Conservation (phyloP, 1,140 invertebrate species). For the Musca domestica region DNA sequence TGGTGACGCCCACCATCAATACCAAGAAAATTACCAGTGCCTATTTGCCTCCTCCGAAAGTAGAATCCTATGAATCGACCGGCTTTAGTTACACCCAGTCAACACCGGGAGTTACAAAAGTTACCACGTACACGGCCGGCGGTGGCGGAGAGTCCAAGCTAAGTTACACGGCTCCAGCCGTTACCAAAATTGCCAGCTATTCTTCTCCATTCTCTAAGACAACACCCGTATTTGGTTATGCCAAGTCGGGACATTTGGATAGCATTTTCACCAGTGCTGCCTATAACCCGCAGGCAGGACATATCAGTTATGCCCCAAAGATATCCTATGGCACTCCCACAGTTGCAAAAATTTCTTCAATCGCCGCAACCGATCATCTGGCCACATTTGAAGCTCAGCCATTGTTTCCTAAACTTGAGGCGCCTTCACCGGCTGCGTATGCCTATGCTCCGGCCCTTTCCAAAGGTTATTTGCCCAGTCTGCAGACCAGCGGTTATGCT, state of each 20-base stretch:
- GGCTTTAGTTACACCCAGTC: conserved; percentile 31
- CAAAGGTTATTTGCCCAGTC: conserved; percentile 36
- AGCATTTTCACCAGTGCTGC: background rate
- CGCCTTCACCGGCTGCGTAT: conserved; percentile 5
- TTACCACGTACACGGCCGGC: conserved; percentile 36
- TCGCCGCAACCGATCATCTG: background rate
- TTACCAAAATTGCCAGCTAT: conserved; percentile 44
- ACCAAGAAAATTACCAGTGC: conserved; percentile 30
- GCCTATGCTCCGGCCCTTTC: conserved; percentile 39
- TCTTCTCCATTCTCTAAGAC: conserved; percentile 31
- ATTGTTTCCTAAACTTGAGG: conserved; percentile 9
- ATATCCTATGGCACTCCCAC: conserved; percentile 17
- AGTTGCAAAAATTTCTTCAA: background rate
- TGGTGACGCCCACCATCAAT: conserved; percentile 38
- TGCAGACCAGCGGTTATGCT: background rate
- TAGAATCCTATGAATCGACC: conserved; percentile 9
- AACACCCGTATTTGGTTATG: conserved; percentile 28
- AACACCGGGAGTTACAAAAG: conserved; percentile 36
- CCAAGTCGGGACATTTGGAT: conserved; percentile 9
- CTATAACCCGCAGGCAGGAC: background rate
- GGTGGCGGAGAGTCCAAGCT: conserved; percentile 22
- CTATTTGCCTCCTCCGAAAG: conserved; percentile 34
- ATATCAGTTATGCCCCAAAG: conserved; percentile 9
- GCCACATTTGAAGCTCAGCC: conserved; percentile 9
- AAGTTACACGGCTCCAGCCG: conserved; percentile 36